Percentiles rank a stretch among this genome's conserved stretches.
These are phyloP conservation scores for Clarias laeviceps DNA, from an alignment of 2,797 vertebrate genomes.

Conservation along the genomic window DNA sequence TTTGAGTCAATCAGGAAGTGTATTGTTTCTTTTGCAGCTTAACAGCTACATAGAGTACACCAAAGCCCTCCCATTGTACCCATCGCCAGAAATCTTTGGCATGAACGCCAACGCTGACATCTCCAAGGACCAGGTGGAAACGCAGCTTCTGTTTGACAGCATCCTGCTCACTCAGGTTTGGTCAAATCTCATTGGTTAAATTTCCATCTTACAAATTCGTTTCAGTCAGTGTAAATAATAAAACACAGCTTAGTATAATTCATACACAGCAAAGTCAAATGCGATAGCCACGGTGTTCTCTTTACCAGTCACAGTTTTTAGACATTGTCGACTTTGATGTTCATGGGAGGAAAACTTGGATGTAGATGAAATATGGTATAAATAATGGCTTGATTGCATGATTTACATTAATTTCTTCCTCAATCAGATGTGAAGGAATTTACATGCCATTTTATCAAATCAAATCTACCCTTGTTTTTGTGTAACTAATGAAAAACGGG, in stretches of 20 bases:
- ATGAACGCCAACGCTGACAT: constrained; percentile 89
- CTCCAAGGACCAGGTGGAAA: constrained; percentile 88
- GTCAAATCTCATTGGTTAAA: neutral
- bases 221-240: neutral
- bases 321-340: neutral
- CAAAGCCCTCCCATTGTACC: constrained; percentile 82
- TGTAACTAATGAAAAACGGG: neutral
- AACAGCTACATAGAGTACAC: constrained; percentile 84
- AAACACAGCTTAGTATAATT: neutral
- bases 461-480: neutral
- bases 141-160: constrained; percentile 83
- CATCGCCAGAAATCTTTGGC: constrained; percentile 84
- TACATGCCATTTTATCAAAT: neutral
- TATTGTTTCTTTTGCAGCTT: constrained; percentile 67
- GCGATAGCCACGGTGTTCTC: neutral
- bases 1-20: constrained; percentile 40
- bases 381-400: neutral
- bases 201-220: too few species aligned
- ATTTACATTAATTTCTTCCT: neutral
- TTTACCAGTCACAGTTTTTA: too few species aligned
- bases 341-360: neutral
- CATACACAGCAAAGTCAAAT: neutral
- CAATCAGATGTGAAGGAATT: neutral
- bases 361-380: neutral
- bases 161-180: constrained; percentile 84